These are phyloP conservation scores for Antitype chi DNA, from an alignment of 2,888 invertebrate species.

Conservation along the genomic window DNA sequence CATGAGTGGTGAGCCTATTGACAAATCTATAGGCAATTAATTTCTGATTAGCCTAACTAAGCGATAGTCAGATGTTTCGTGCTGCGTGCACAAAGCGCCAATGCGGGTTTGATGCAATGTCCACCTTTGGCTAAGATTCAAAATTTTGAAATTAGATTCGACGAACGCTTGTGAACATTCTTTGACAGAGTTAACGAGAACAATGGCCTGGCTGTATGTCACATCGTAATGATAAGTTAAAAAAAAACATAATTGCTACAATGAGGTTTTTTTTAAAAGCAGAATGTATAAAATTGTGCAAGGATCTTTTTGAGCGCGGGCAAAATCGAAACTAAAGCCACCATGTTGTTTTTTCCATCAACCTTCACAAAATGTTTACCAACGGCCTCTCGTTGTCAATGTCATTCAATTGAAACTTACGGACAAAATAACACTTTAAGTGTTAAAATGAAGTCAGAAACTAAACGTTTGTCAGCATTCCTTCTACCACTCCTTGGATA, in stretches of 20 bases:
- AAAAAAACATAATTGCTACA: too few relatives aligned
- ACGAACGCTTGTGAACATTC: not conserved
- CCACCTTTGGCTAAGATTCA: too few relatives aligned
- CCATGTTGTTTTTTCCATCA: too few relatives aligned
- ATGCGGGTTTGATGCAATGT: too few relatives aligned
- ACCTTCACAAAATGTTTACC: too few relatives aligned
- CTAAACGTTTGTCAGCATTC: conserved; percentile 41
- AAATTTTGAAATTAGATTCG: not conserved
- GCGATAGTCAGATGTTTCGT: not conserved
- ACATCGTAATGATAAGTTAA: not conserved
- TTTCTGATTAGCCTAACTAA: not conserved
- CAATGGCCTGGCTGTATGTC: not conserved
- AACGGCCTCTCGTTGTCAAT: too few relatives aligned
- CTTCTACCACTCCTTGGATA: conserved; percentile 28
- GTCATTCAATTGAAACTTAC: too few relatives aligned
- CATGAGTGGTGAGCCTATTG: too few relatives aligned
- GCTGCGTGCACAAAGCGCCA: not conserved
- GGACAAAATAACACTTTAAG: not conserved
- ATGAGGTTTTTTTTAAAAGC: too few relatives aligned
- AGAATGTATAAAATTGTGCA: too few relatives aligned
- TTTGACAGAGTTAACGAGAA: not conserved
- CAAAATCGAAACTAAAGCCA: too few relatives aligned
- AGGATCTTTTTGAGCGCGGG: too few relatives aligned
- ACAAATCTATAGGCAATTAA: not conserved
- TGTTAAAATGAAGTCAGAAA: conserved; percentile 16